These are phyloP conservation scores for Stichodactyla helianthus DNA, from an alignment of 64 coral and sea anemone species.

Conservation along the genomic window DNA sequence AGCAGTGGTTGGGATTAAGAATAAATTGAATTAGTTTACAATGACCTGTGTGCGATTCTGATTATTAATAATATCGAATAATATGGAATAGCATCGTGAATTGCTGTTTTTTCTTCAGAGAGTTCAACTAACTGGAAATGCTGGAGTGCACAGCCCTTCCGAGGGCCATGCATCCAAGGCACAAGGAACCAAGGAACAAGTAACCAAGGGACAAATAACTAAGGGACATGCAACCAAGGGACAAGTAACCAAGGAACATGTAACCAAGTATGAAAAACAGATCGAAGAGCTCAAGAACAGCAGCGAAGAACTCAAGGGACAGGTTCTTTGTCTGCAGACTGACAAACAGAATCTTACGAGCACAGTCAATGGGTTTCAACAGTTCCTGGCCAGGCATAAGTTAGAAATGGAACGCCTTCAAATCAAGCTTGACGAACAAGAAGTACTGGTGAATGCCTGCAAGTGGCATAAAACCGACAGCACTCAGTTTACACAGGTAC, in stretches of 20 bases:
- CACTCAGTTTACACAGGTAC: too few relatives aligned
- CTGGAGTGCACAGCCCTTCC: too few relatives aligned
- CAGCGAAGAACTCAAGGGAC: neutral
- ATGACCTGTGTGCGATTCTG: too few relatives aligned
- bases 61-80: too few relatives aligned
- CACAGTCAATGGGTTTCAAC: neutral
- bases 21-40: too few relatives aligned
- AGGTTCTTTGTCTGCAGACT: neutral
- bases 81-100: too few relatives aligned
- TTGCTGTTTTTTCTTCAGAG: too few relatives aligned
- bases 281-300: neutral
- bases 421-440: neutral
- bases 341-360: neutral
- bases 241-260: neutral
- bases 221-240: neutral
- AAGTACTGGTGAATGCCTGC: neutral
- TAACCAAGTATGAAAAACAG: neutral
- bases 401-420: neutral
- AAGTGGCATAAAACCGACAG: neutral
- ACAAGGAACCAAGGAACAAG: neutral
- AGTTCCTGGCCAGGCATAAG: neutral
- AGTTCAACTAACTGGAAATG: too few relatives aligned
- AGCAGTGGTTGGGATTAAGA: neutral
- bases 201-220: neutral
- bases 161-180: neutral